These are phyloP conservation scores for Andrena cerasifolii DNA, from an alignment of 1,140 invertebrate genomes.

Conservation along the genomic window DNA sequence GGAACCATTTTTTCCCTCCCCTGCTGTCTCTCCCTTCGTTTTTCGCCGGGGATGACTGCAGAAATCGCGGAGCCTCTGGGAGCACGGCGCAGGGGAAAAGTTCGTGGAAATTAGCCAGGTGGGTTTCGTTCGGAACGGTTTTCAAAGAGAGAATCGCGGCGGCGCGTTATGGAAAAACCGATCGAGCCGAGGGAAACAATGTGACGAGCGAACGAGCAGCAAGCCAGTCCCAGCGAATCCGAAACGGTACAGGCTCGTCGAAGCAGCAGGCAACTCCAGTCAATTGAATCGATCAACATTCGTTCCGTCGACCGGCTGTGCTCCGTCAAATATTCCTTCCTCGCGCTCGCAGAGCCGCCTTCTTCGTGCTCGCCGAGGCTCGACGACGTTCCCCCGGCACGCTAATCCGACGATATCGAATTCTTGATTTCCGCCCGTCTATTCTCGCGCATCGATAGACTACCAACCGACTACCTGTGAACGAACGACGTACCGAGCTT, in stretches of 20 bases:
- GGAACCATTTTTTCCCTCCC: constrained; percentile 37
- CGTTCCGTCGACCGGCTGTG: constrained; percentile 36
- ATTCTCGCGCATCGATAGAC: neutral
- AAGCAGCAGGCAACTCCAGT: constrained; percentile 36
- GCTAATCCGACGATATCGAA: constrained; percentile 38
- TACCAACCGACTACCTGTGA: neutral
- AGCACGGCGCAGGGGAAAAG: neutral
- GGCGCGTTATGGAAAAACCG: constrained; percentile 24
- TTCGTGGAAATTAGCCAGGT: neutral
- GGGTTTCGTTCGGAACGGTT: neutral
- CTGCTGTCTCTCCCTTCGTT: constrained; percentile 32
- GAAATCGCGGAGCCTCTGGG: neutral
- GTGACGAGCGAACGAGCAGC: constrained; percentile 1
- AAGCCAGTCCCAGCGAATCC: constrained; percentile 25
- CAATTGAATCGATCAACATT: constrained; percentile 66
- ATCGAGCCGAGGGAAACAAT: constrained; percentile 22
- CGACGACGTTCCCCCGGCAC: neutral
- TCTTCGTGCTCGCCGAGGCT: constrained; percentile 10
- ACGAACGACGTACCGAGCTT: no score
- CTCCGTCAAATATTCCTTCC: constrained; percentile 43
- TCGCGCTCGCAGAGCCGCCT: constrained; percentile 23
- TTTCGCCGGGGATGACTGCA: no score
- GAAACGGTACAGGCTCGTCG: constrained; percentile 36
- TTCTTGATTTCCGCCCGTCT: constrained; percentile 33
- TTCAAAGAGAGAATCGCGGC: neutral